phyloP scores from a whole-genome alignment of 2,113 vertebrate genomes.

The Upupa epops region DNA sequence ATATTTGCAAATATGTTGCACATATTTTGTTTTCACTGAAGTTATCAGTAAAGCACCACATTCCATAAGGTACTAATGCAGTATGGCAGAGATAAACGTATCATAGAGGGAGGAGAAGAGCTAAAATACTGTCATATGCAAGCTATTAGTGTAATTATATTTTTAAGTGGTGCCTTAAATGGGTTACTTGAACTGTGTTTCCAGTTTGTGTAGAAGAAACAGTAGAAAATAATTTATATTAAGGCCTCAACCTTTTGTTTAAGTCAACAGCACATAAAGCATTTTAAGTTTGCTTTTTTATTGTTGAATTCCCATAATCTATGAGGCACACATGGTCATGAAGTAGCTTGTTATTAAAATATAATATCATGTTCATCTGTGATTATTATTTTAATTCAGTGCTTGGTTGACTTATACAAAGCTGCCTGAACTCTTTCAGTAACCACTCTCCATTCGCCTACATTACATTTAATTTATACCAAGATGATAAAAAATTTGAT shows the following conservation, averaged over 20 bases:
- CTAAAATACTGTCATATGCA: constrained; percentile 40
- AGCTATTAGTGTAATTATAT: constrained; percentile 61
- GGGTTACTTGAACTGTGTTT: constrained; percentile 49
- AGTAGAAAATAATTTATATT: constrained; percentile 55
- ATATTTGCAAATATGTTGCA: neutral
- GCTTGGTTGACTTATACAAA: constrained; percentile 64
- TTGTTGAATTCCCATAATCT: constrained; percentile 62
- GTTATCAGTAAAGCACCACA: neutral
- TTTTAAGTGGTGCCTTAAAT: constrained; percentile 55
- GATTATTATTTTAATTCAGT: constrained; percentile 78
- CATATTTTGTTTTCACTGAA: neutral
- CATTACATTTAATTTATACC: constrained; percentile 83
- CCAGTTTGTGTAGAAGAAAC: constrained; percentile 38
- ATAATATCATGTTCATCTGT: constrained; percentile 59
- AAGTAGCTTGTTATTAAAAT: constrained; percentile 77
- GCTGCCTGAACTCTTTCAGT: constrained; percentile 70
- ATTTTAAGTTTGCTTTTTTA: constrained; percentile 40
- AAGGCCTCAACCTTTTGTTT: constrained; percentile 39
- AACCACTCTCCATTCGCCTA: constrained; percentile 68
- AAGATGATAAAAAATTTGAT: constrained; percentile 89
- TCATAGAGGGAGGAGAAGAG: constrained; percentile 22
- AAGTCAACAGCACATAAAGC: constrained; percentile 38
- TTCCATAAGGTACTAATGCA: constrained; percentile 2
- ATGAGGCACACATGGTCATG: constrained; percentile 59
- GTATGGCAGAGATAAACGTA: constrained; percentile 24